These are phyloP conservation scores for Microctonus aethiopoides DNA, from an alignment of 2,888 invertebrate species.

Conservation along the genomic window DNA sequence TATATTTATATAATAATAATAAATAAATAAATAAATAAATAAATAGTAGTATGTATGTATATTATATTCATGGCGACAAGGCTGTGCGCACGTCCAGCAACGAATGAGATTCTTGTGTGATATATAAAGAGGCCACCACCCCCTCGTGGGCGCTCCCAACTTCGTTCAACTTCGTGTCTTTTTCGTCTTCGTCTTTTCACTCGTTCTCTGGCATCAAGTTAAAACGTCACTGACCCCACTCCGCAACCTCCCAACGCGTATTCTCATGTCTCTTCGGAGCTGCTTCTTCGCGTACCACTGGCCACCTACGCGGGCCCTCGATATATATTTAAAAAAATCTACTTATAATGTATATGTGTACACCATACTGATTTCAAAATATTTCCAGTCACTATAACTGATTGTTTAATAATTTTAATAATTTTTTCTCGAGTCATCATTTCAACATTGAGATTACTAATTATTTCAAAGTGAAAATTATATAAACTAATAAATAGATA, in stretches of 20 bases:
- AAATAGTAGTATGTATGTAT: not conserved
- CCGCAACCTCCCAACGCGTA: slow-evolving; percentile 3
- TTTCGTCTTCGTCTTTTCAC: not conserved
- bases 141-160: not conserved
- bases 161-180: not conserved
- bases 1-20: too few relatives aligned
- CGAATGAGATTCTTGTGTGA: slow-evolving; percentile 11
- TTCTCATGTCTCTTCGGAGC: slow-evolving; percentile 6
- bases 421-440: too few relatives aligned
- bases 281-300: not conserved
- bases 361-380: too few relatives aligned
- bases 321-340: slow-evolving; percentile 7
- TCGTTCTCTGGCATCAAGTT: slow-evolving; percentile 17
- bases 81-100: not conserved
- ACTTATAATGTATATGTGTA: not conserved
- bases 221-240: slow-evolving; percentile 44
- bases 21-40: too few relatives aligned
- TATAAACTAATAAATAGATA: too few relatives aligned
- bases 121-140: slow-evolving; percentile 22
- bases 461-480: too few relatives aligned
- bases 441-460: too few relatives aligned
- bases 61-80: not conserved
- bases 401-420: too few relatives aligned
- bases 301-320: slow-evolving; percentile 27
- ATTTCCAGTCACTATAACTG: slow-evolving; percentile 14